Evolutionary conservation across 2,888 invertebrate genomes (phyloP).

Genomic region (Dynastes maya): DNA sequence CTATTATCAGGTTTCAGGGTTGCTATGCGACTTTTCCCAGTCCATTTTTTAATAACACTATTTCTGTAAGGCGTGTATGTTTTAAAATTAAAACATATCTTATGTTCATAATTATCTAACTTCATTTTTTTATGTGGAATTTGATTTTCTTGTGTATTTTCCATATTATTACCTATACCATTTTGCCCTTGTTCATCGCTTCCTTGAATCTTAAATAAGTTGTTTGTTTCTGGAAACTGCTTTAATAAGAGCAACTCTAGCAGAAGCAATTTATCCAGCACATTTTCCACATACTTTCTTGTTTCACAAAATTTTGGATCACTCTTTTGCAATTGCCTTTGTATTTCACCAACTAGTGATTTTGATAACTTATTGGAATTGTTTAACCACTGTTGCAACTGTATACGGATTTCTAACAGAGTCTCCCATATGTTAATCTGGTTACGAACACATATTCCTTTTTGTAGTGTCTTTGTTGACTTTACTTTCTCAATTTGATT

Average conservation of each 20-base stretch:
- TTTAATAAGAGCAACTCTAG: conserved; percentile 77
- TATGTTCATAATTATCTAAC: conserved; percentile 75
- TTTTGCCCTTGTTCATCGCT: conserved; percentile 51
- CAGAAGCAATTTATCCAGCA: conserved; percentile 78
- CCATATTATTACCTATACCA: background rate
- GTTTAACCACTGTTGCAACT: conserved; percentile 85
- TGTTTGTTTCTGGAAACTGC: conserved; percentile 81
- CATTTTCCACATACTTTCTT: conserved; percentile 73
- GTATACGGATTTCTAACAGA: conserved; percentile 88
- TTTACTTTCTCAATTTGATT: conserved; percentile 8
- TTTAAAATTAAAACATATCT: conserved; percentile 75
- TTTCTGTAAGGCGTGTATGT: conserved; percentile 82
- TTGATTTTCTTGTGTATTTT: conserved; percentile 54
- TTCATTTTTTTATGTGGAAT: conserved; percentile 72
- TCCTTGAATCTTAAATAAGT: conserved; percentile 63
- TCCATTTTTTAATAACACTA: conserved; percentile 92
- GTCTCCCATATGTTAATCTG: conserved; percentile 88
- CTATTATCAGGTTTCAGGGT: conserved; percentile 72
- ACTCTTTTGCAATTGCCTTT: conserved; percentile 69
- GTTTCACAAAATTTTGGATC: conserved; percentile 71
- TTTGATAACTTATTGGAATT: conserved; percentile 83
- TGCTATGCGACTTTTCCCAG: conserved; percentile 89
- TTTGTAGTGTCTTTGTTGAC: conserved; percentile 12
- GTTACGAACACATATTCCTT: conserved; percentile 80
- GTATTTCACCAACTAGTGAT: too few species aligned